These are phyloP conservation scores for Doris montereyensis DNA, from an alignment of 2,888 invertebrate genomes.

Conservation along the genomic window DNA sequence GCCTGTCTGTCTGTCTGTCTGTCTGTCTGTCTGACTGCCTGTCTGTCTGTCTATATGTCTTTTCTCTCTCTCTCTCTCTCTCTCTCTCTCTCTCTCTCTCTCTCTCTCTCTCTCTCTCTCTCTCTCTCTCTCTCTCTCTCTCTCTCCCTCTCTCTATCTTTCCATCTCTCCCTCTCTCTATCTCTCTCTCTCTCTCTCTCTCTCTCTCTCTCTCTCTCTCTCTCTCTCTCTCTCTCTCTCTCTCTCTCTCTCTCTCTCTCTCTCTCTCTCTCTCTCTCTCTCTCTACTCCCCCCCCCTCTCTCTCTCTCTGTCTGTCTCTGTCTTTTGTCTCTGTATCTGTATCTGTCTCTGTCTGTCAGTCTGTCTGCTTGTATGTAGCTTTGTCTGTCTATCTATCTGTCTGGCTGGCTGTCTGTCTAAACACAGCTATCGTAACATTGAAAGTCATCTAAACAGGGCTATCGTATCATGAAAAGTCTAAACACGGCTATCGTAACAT, in stretches of 20 bases:
- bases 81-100: neutral
- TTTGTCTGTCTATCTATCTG: too few species aligned
- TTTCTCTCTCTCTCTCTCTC: conserved; percentile 1
- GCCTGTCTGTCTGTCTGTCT: neutral
- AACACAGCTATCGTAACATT: too few species aligned
- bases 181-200: neutral
- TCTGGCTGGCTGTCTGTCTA: too few species aligned
- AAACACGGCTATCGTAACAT: too few species aligned
- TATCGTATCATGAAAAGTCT: too few species aligned
- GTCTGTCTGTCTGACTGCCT: neutral
- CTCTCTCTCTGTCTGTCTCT: conserved; percentile 1
- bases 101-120: too few species aligned
- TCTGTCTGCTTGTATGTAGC: too few species aligned
- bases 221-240: conserved; percentile 1
- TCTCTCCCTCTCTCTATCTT: conserved; percentile 5
- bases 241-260: neutral
- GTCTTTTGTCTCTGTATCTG: neutral
- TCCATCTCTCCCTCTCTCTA: neutral
- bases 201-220: neutral
- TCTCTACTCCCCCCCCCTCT: neutral
- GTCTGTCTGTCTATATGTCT: neutral
- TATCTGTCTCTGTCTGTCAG: too few species aligned
- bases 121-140: neutral
- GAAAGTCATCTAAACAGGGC: too few species aligned
- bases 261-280: neutral